Percentiles rank a stretch among this genome's conserved stretches.
Conservation (phyloP, 2,888 invertebrate genomes). For the Camponotus fellah region DNA sequence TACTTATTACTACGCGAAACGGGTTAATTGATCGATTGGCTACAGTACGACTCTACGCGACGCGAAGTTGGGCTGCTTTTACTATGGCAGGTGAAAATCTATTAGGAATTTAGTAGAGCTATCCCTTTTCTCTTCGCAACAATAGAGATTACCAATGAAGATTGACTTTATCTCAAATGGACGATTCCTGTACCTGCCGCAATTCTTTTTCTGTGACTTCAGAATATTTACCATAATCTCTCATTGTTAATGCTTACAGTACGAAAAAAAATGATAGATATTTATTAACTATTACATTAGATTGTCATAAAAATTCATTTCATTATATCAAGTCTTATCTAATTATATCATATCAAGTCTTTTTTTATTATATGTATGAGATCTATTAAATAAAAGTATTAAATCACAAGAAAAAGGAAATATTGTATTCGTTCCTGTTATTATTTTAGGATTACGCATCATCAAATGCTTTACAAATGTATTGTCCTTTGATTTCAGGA, state of each 20-base stretch:
- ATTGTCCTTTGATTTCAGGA: constrained; percentile 12
- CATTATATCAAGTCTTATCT: background rate
- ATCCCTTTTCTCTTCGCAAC: constrained; percentile 17
- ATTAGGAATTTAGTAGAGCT: constrained; percentile 47
- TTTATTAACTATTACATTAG: background rate
- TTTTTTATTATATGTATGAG: background rate
- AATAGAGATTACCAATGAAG: constrained; percentile 52
- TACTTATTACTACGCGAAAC: constrained; percentile 54
- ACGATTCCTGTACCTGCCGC: constrained; percentile 38
- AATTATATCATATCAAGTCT: background rate
- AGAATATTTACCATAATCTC: constrained; percentile 38
- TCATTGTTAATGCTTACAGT: background rate
- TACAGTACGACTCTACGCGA: constrained; percentile 44
- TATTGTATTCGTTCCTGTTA: background rate
- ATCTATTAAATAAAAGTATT: background rate
- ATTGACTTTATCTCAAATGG: constrained; percentile 52
- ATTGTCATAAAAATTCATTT: background rate
- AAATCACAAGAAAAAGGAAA: background rate
- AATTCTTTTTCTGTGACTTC: constrained; percentile 12
- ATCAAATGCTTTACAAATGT: constrained; percentile 1
- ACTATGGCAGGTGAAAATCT: constrained; percentile 55
- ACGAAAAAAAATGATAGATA: background rate
- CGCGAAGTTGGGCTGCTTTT: constrained; percentile 43
- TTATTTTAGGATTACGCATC: background rate
- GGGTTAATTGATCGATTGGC: constrained; percentile 56